A percentile compares a stretch with the other conserved stretches of the same genome.
Evolutionary conservation across 2,113 vertebrate species (phyloP).

Genomic region (Thamnaconus septentrionalis): DNA sequence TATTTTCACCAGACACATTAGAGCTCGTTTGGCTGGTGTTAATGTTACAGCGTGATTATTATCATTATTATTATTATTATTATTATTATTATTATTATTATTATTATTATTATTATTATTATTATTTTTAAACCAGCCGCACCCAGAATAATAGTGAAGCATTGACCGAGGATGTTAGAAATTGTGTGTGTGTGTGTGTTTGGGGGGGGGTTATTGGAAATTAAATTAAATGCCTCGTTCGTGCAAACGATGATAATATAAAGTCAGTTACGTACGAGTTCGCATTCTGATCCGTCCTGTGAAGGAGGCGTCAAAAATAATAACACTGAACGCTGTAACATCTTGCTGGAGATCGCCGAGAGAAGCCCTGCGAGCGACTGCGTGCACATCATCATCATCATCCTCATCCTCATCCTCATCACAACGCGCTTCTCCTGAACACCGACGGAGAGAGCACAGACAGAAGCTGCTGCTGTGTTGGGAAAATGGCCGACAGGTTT

Average conservation of each 20-base stretch:
- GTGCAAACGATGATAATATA: too few species aligned
- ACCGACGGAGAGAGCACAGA: slow-evolving; percentile 34
- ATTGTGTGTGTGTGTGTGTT: too few species aligned
- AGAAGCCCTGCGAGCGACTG: slow-evolving; percentile 11
- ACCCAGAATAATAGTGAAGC: neutral
- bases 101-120: neutral
- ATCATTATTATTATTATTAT: neutral
- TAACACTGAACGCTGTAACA: too few species aligned
- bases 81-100: neutral
- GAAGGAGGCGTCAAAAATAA: too few species aligned
- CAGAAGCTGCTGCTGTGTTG: slow-evolving; percentile 72
- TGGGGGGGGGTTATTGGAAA: too few species aligned
- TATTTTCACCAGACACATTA: too few species aligned
- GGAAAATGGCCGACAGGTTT: slow-evolving; percentile 98
- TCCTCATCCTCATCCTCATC: neutral
- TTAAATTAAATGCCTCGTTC: too few species aligned
- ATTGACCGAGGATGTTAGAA: neutral
- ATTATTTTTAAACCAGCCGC: neutral
- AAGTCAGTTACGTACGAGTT: too few species aligned
- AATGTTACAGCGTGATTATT: neutral
- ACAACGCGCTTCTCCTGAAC: slow-evolving; percentile 26
- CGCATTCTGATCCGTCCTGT: too few species aligned
- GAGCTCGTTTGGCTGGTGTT: too few species aligned
- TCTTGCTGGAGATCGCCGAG: neutral
- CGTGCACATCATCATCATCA: slow-evolving; percentile 18